Base-by-base conservation (phyloP, 2,888 invertebrate species). In the Thymelicus sylvestris region DNA sequence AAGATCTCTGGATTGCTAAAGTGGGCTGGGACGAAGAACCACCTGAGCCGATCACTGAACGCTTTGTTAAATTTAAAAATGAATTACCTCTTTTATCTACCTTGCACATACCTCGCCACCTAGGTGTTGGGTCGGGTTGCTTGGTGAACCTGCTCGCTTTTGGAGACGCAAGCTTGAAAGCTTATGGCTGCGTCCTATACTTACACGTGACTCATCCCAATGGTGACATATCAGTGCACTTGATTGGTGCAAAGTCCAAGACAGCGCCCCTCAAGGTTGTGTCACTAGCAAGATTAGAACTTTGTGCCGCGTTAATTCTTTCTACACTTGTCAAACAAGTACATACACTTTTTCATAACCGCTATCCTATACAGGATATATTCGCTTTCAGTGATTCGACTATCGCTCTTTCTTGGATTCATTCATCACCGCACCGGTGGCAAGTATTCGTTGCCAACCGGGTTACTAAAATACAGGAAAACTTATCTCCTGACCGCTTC, bases 341-440 rank as follows among this genome's bases (percentile, higher is more conserved):
- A 24, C 19, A 4, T 55, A 55, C 24, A 0, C 19, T 7, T 19
- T 7, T 10, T 31, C 31, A 31, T 31, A 31, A 31, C 31, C 52
- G 10, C 10, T 24, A 24, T 55, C 10, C 24, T 48, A 64, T 69
- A 8, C 8, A 38, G 7, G 24, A 60, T 19, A 48, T 70, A 13
- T 60, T 55, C 24, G 65, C 66, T 0, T 73, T 73, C 38, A 59
- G 69, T 0, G 69, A 73, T 31, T 68, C 72, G 2, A 68, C 65
- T 12, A 50, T 73, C 0, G 63, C 72, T 24, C 50, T 73, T 15
- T 65, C 61, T 0, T 73, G 73, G 72, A 72, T 71, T 38, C 48
- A 69, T 52, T 73, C 73, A 2, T 59, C 62, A 0, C 68, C 63
- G 7, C 65, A 74, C 47, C 41, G 67, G 13, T 74, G 69, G 72